Conservation (phyloP, 2,113 vertebrate genomes). For the Phycodurus eques region DNA sequence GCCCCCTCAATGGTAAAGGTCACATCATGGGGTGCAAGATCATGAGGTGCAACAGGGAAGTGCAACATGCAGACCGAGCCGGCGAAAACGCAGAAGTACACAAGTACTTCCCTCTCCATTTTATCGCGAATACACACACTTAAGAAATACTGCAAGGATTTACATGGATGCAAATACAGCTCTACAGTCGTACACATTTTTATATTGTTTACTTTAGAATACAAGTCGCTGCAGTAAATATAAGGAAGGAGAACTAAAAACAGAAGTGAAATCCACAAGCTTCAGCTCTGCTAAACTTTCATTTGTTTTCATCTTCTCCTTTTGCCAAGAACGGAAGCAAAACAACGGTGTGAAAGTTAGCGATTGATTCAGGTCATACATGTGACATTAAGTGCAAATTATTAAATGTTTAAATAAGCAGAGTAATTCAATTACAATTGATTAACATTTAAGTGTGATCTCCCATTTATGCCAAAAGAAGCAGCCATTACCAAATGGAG, state of each 20-base stretch:
- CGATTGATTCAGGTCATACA: background rate
- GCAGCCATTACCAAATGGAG: background rate
- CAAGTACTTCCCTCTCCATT: background rate
- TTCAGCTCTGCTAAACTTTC: background rate
- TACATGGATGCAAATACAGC: background rate
- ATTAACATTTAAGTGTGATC: background rate
- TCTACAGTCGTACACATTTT: background rate
- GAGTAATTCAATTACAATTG: background rate
- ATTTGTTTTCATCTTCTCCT: background rate
- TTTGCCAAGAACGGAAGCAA: background rate
- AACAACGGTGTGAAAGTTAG: background rate
- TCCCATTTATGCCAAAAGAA: background rate
- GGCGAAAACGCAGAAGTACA: background rate
- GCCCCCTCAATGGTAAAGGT: slow-evolving; percentile 46
- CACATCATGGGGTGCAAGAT: slow-evolving; percentile 26
- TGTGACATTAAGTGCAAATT: background rate
- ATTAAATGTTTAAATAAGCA: background rate
- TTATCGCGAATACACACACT: background rate
- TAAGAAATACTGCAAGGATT: background rate
- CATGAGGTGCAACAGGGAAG: too few relatives aligned
- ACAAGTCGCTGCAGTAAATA: background rate
- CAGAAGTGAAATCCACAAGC: background rate
- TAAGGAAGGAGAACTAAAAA: background rate
- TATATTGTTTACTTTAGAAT: background rate
- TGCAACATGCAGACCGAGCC: background rate